Evolutionary conservation across 2,888 invertebrate species (phyloP), one percentile per base, ranked within the genome.

Genomic region (Sipha maydis): DNA sequence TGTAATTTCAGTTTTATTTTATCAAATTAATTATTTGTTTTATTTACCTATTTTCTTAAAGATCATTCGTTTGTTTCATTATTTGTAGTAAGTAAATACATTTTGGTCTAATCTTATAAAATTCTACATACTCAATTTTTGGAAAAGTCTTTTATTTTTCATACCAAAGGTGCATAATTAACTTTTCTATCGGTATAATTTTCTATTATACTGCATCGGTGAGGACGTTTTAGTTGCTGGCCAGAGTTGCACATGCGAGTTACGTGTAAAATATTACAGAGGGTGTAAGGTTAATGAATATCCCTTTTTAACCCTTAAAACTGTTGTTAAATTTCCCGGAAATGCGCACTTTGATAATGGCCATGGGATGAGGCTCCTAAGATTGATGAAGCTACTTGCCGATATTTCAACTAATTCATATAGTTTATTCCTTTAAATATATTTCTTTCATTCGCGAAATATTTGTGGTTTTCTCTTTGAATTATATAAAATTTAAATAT

Each of bases 261-360:
- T 67, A 56, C 14, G 79, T 79, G 69, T 78, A 86, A 86, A 86
- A 86, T 86, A 86, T 88, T 82, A 88, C 75, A 28, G 28, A 82
- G 80, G 75, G 86, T 80, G 61, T 75, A 48, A 88, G 88, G 88
- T 88, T 88, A 88, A 88, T 88, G 80, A 88, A 75, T 86, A 86
- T 75, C 88, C 80, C 80, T 75, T 80, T 88, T 88, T 82, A 88
- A 86, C 80, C 88, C 75, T 88, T 73, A 88, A 88, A 88, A 88
- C 80, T 80, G 75, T 80, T 88, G 88, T 88, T 88, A 80, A 88
- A 88, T 88, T 88, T 88, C 31, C 82, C 71, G 88, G 61, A 88
- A 88, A 88, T 28, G 54, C 4, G 28, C 21, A 56, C 73, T 79
- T 79, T 71, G 71, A 86, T 86, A 79, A 79, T 79, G 79, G 79